A percentile compares a stretch with the other conserved stretches of the same genome.
Evolutionary conservation across 2,888 invertebrate genomes (phyloP).

Genomic region (Prenolepis imparis): DNA sequence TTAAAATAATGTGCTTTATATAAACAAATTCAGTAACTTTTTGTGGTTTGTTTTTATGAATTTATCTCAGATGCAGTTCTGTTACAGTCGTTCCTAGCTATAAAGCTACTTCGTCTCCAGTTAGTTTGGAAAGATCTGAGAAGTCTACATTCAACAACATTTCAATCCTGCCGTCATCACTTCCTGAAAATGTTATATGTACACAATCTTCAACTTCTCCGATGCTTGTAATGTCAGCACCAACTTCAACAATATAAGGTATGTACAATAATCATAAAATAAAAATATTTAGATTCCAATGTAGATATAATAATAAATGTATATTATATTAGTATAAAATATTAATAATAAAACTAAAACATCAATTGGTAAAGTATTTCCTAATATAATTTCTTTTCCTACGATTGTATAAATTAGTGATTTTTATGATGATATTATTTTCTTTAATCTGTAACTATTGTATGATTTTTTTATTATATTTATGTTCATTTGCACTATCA

Average conservation of each 20-base stretch:
- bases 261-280: too few species aligned
- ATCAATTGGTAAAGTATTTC: background rate
- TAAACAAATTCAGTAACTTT: background rate
- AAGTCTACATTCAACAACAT: background rate
- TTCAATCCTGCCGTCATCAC: background rate
- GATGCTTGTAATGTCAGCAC: background rate
- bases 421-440: background rate
- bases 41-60: slow-evolving; percentile 7
- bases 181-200: background rate
- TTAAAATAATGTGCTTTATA: too few species aligned
- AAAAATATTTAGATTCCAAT: too few species aligned
- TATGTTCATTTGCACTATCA: background rate
- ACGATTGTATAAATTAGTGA: background rate
- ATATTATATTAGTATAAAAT: too few species aligned
- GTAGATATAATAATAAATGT: too few species aligned
- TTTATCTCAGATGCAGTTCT: background rate
- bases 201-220: background rate
- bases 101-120: too few species aligned
- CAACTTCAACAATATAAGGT: background rate
- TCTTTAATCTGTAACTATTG: background rate
- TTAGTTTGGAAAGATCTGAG: too few species aligned
- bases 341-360: background rate
- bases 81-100: too few species aligned
- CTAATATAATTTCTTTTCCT: background rate
- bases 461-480: background rate